Base-by-base conservation (phyloP, 2,888 invertebrate genomes). In the Neoitamus cyanurus region DNA sequence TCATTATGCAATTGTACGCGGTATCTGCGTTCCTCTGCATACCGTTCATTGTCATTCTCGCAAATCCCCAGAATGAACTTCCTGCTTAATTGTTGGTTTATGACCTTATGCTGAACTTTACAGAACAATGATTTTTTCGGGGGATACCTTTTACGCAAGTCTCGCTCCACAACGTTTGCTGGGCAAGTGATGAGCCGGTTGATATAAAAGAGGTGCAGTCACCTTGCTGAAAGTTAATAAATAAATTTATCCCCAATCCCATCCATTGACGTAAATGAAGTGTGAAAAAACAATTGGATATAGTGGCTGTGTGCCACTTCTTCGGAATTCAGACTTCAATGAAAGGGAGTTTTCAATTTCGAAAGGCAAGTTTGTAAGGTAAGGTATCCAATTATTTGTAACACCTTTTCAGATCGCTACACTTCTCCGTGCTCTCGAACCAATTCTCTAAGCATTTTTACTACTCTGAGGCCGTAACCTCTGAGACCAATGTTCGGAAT, bases 51-150 rank as follows among this genome's bases (percentile, higher is more conserved):
- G 75, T 75, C 75, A 75, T 75, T 75, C 34, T 42, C 11, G 20
- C 28, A 75, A 28, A 20, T 75, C 58, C 25, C 28, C 42, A 75
- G 42, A 75, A 75, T n/a, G 37, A 75, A 46, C 75, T 75, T 75
- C 75, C 75, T 75, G 75, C 42, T 42, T 46, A 75, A 42, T 37
- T 75, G 75, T 75, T 11, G 36, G 28, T 20, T 20, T 58, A 3
- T 58, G 75, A 20, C 75, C 75, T 75, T 75, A 75, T 15, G 42
- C 6, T 75, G 75, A 75, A 75, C 75, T 75, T 46, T 75, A 75
- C 75, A 30, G 46, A 75, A 75, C 75, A 75, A 75, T 75, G 42
- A 42, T 28, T 42, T 42, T 75, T 75, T 75, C 20, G 46, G 42
- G 25, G 58, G 6, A 25, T 25, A 30, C 42, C 6, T 25, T 75